Base-by-base conservation (phyloP, 2,888 invertebrate species). In the Calameuta pallipes region DNA sequence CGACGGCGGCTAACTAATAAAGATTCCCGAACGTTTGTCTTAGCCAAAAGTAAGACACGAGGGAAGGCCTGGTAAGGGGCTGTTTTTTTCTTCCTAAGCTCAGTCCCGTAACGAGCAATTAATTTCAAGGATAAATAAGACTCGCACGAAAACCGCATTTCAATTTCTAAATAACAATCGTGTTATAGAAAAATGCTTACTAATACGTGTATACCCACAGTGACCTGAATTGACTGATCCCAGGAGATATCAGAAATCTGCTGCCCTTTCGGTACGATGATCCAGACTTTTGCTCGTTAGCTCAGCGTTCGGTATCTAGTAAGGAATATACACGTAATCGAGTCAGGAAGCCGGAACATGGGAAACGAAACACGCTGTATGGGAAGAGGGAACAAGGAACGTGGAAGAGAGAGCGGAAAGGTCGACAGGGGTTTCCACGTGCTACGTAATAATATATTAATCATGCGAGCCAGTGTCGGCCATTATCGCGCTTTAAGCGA, bases 401-500 rank as follows among this genome's bases (percentile, higher is more conserved):
- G 56, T 23, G 56, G 73, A 31, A 31, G 73, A 73, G 73, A 15
- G 73, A 73, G 15, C 34, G 34, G 31, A 73, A 33, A 34, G 31
- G 33, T 34, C 34, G 73, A n/a, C 31, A 34, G 31, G 34, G 33
- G n/a, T 23, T 31, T 11, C 34, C 9, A 73, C 33, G 71, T 71
- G 34, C 71, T 33, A 13, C 13, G 78, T 80, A 79, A 85, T 84
- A 84, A 85, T 83, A 80, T 83, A 85, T 85, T 86, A 86, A 85
- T 84, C 84, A 84, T 80, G 78, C 80, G 76, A 78, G 82, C 80
- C 76, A 77, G 79, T 78, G 75, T 78, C 74, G 75, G 82, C 86
- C 84, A 87, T 88, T 87, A 83, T 85, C 86, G 82, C 84, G 81
- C 82, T 84, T 82, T 83, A 83, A 78, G 82, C 82, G 81, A 80